Percentiles rank a stretch among this genome's conserved stretches.
Conservation (phyloP, 2,888 invertebrate genomes). For the Coelogynopora nodosa region DNA sequence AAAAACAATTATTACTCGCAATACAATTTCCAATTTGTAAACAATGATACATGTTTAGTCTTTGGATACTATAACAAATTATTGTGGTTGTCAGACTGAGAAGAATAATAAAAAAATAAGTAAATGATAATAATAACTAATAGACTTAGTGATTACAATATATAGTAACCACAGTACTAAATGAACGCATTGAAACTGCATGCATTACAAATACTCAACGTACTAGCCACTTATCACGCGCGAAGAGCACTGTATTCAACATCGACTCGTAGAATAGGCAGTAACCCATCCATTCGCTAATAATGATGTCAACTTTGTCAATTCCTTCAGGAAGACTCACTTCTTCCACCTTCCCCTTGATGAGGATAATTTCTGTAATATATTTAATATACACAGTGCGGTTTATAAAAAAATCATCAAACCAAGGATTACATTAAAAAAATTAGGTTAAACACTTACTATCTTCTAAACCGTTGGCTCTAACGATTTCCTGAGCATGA, state of each 20-base stretch:
- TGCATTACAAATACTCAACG: no score
- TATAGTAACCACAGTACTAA: no score
- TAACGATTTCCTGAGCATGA: constrained; percentile 88
- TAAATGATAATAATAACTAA: no score
- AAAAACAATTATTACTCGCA: no score
- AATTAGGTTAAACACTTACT: constrained; percentile 51
- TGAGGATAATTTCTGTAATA: constrained; percentile 6
- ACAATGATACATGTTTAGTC: no score
- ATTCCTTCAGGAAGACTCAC: constrained; percentile 83
- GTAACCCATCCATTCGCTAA: constrained; percentile 78
- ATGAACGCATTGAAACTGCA: no score
- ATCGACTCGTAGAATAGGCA: constrained; percentile 97
- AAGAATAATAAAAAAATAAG: no score
- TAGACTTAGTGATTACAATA: no score
- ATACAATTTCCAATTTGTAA: no score
- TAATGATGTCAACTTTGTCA: constrained; percentile 84
- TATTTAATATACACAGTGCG: not conserved
- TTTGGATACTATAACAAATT: no score
- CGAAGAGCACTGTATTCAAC: constrained; percentile 96
- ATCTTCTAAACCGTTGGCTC: constrained; percentile 65
- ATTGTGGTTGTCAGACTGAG: no score
- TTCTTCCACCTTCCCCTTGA: constrained; percentile 75
- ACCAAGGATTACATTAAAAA: not conserved
- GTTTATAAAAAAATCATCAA: not conserved
- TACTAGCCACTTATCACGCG: constrained; percentile 90